Evolutionary conservation across 2,113 vertebrate genomes (phyloP).

Genomic region (Marcusenius ussheri): DNA sequence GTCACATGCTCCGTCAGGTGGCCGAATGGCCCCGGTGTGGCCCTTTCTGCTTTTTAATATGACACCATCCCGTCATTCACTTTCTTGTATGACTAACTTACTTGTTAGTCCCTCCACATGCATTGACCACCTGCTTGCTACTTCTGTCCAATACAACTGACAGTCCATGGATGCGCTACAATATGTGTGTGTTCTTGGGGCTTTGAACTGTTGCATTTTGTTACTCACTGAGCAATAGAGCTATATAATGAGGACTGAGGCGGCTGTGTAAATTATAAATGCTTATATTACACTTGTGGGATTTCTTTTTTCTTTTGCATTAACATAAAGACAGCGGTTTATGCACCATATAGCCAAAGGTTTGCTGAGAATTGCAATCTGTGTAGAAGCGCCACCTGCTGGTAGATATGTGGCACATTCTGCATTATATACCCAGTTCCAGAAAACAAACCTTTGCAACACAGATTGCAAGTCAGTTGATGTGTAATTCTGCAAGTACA

Average conservation of each 20-base stretch:
- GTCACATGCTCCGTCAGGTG: not conserved
- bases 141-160: not conserved
- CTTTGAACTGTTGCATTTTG: not conserved
- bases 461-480: not conserved
- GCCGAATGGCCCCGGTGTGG: not conserved
- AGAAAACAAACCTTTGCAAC: not conserved
- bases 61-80: not conserved
- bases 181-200: not conserved
- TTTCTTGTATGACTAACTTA: not conserved
- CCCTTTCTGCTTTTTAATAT: not conserved
- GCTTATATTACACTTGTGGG: not conserved
- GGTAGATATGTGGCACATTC: not conserved
- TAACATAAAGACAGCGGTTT: not conserved
- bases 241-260: not conserved
- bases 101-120: not conserved
- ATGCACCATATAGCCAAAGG: not conserved
- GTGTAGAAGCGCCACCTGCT: not conserved
- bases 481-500: not conserved
- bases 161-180: not conserved
- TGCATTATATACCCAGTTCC: not conserved
- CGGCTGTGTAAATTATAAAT: not conserved
- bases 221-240: not conserved
- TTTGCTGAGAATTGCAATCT: not conserved
- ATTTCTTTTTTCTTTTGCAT: not conserved
- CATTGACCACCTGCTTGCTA: not conserved